Evolutionary conservation across 2,113 vertebrate genomes (phyloP).

Genomic region (Hyperoodon ampullatus): DNA sequence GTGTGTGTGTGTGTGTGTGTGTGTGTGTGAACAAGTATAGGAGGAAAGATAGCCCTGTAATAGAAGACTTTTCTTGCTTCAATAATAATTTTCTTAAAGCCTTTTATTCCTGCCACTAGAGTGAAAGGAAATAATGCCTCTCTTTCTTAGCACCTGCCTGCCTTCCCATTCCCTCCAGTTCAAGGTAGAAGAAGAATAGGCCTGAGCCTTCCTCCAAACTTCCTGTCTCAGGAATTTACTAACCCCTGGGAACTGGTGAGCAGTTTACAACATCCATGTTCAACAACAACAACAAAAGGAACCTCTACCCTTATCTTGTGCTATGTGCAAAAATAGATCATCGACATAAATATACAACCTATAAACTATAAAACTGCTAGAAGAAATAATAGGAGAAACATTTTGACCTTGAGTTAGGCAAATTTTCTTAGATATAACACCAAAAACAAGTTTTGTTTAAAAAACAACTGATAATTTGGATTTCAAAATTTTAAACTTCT

Average conservation of each 20-base stretch:
- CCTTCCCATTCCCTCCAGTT: neutral
- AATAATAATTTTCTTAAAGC: constrained; percentile 41
- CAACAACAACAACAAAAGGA: neutral
- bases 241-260: neutral
- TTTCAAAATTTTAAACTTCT: constrained; percentile 19
- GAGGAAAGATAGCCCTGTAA: neutral
- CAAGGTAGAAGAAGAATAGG: neutral
- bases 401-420: neutral
- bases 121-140: neutral
- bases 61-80: constrained; percentile 2
- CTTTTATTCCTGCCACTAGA: neutral
- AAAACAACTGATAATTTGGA: neutral
- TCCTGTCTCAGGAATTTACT: neutral
- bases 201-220: neutral
- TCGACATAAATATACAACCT: neutral
- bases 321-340: neutral
- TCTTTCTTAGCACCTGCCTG: neutral
- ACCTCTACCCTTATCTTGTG: neutral
- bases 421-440: neutral
- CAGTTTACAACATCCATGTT: neutral
- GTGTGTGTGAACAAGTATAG: neutral
- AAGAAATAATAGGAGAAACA: neutral
- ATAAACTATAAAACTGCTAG: neutral
- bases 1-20: neutral
- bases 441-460: neutral